These are phyloP conservation scores for Capitella teleta DNA, from an alignment of 1,140 invertebrate species.

Conservation along the genomic window DNA sequence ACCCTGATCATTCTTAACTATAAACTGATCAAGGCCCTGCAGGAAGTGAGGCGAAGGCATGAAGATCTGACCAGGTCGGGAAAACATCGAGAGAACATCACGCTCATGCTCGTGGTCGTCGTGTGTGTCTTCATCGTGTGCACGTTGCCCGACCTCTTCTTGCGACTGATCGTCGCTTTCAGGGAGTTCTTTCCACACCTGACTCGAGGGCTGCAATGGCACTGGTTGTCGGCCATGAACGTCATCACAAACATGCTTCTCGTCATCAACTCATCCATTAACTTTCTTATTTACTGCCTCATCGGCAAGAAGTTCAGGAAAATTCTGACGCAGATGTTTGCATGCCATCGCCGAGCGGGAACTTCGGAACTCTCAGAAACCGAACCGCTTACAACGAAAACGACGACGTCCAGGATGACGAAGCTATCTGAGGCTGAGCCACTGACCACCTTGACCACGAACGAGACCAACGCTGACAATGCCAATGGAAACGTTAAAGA, in stretches of 20 bases:
- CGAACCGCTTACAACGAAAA: too few species aligned
- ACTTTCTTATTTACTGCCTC: conserved; percentile 13
- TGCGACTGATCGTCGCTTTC: conserved; percentile 8
- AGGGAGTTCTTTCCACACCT: too few species aligned
- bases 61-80: not conserved
- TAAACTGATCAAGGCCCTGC: conserved; percentile 3
- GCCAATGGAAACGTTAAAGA: not conserved
- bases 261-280: conserved; percentile 10
- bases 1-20: conserved; percentile 9
- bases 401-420: too few species aligned
- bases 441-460: not conserved
- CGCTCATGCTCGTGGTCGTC: conserved; percentile 12
- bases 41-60: conserved; percentile 1
- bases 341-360: too few species aligned
- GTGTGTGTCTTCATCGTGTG: conserved; percentile 14
- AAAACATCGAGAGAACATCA: conserved; percentile 13
- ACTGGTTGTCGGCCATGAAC: not conserved
- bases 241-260: conserved; percentile 11
- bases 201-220: not conserved
- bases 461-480: not conserved
- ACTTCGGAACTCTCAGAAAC: too few species aligned
- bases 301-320: conserved; percentile 13
- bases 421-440: not conserved
- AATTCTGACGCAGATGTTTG: conserved; percentile 5
- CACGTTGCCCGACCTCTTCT: conserved; percentile 9